Evolutionary conservation across 2,113 vertebrate species (phyloP).

Genomic region (Saguinus midas): DNA sequence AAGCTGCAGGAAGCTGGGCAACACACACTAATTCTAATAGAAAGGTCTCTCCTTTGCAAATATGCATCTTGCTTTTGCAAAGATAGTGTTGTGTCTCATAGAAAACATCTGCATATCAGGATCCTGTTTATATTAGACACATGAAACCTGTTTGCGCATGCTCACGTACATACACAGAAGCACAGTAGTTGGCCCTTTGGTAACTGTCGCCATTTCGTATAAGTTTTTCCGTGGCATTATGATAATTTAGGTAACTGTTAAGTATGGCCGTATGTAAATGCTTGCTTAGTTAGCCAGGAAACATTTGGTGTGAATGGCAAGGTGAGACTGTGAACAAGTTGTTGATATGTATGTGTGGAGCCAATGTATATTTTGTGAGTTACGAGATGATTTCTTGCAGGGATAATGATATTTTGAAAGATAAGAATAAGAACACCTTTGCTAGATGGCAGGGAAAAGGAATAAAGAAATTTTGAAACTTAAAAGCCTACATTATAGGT

Average conservation of each 20-base stretch:
- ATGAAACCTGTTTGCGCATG: fast-evolving
- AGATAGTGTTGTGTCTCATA: not conserved
- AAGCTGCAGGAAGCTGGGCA: not conserved
- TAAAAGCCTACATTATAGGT: not conserved
- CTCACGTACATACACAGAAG: not conserved
- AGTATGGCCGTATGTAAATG: not conserved
- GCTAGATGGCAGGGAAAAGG: not conserved
- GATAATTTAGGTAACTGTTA: not conserved
- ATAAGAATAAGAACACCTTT: not conserved
- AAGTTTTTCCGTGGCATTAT: not conserved
- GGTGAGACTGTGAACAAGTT: not conserved
- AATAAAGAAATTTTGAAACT: not conserved
- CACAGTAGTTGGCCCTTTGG: not conserved
- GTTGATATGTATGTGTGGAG: not conserved
- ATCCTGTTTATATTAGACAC: not conserved
- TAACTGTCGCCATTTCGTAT: not conserved
- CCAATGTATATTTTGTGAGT: not conserved
- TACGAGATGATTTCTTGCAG: not conserved
- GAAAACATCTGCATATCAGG: not conserved
- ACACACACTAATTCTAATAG: not conserved
- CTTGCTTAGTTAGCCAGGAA: not conserved
- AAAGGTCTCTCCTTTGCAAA: not conserved
- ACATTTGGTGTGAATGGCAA: not conserved
- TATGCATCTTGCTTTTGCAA: not conserved
- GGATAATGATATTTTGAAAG: not conserved